A percentile compares a stretch with the other conserved stretches of the same genome.
Evolutionary conservation across 2,113 vertebrate genomes (phyloP).

Genomic region (Butorides virescens): DNA sequence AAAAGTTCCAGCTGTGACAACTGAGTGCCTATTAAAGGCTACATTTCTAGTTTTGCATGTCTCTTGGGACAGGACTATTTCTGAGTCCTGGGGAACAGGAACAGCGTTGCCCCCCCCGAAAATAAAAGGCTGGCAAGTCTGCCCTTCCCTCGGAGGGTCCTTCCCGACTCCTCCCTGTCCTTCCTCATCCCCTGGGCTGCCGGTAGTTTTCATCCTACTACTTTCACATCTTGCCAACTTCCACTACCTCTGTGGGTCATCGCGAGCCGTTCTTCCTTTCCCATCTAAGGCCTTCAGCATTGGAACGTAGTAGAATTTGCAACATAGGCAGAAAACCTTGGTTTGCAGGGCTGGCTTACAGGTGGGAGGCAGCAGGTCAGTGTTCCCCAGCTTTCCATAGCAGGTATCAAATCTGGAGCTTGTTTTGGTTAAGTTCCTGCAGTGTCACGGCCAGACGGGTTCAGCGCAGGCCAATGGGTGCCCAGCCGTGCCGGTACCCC

Average conservation of each 20-base stretch:
- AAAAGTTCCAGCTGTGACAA: neutral
- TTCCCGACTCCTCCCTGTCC: neutral
- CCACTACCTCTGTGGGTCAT: neutral
- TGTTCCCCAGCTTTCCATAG: neutral
- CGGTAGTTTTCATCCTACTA: neutral
- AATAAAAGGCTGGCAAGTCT: too few relatives aligned
- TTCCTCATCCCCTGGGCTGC: neutral
- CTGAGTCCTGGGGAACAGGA: too few relatives aligned
- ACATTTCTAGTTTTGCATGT: rapidly evolving
- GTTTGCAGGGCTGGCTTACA: neutral
- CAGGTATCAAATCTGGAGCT: neutral
- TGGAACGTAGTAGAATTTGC: neutral
- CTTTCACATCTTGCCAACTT: neutral
- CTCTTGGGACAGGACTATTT: neutral
- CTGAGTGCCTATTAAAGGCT: neutral
- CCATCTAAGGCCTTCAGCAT: neutral
- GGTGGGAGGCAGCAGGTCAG: neutral
- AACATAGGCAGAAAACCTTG: neutral
- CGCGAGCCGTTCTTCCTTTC: neutral
- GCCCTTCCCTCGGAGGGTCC: neutral
- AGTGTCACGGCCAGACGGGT: neutral
- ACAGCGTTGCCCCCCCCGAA: too few relatives aligned
- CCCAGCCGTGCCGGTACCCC: neutral
- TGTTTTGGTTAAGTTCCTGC: slow-evolving; percentile 45
- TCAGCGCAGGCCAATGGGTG: neutral